phyloP scores from a whole-genome alignment of 2,113 vertebrate species.

The Rhinoptilus africanus region DNA sequence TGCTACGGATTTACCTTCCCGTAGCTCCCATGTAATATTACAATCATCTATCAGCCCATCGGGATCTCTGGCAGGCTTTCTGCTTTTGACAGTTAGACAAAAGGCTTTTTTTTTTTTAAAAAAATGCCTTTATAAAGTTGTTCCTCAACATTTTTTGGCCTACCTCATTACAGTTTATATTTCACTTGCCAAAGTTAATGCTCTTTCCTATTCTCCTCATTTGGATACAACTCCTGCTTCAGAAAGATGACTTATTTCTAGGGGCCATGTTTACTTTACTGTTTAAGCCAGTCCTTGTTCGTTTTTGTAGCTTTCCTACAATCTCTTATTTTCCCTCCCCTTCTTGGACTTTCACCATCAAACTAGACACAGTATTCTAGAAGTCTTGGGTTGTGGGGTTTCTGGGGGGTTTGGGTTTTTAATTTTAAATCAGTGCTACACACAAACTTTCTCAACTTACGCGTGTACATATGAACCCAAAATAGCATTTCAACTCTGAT shows the following conservation, averaged over 20 bases:
- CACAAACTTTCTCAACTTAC: neutral
- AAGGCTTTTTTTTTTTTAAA: neutral
- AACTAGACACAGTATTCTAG: neutral
- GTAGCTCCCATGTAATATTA: neutral
- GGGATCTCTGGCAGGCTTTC: conserved; percentile 6
- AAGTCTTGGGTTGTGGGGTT: neutral
- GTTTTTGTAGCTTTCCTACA: conserved; percentile 18
- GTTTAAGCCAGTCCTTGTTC: neutral
- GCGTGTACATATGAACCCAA: neutral
- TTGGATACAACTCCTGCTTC: conserved; percentile 14
- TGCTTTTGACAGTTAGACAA: conserved; percentile 35
- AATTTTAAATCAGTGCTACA: neutral
- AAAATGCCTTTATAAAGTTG: neutral
- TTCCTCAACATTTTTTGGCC: conserved; percentile 28
- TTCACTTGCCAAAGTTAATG: conserved; percentile 44
- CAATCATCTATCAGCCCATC: neutral
- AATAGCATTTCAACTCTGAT: neutral
- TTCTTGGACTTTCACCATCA: neutral
- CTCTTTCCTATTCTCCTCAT: conserved; percentile 5
- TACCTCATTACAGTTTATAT: conserved; percentile 24
- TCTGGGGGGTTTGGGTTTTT: neutral
- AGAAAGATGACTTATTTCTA: conserved; percentile 46
- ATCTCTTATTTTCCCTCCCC: neutral
- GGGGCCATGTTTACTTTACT: conserved; percentile 30
- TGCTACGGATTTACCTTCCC: neutral